A percentile compares a stretch with the other conserved stretches of the same genome.
Conservation (phyloP, 2,797 vertebrate genomes). For the Clarias platycephalus region DNA sequence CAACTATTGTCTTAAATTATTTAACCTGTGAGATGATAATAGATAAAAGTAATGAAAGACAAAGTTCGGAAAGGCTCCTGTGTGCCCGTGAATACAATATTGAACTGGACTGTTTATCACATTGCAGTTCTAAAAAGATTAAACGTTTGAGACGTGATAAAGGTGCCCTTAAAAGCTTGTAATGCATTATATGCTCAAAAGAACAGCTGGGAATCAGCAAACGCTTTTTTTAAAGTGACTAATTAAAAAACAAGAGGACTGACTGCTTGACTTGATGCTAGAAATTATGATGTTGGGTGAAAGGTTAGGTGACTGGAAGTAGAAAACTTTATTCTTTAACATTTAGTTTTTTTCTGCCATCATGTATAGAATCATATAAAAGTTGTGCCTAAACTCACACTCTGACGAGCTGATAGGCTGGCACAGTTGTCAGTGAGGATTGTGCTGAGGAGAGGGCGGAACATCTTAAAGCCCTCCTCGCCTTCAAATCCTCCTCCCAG, state of each 20-base stretch:
- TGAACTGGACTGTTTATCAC: background rate
- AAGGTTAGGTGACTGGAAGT: no score
- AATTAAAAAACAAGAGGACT: background rate
- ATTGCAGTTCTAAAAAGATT: background rate
- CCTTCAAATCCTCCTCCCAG: conserved; percentile 84
- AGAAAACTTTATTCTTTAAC: background rate
- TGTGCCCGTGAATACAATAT: background rate
- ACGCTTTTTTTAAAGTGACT: background rate
- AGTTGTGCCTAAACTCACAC: conserved; percentile 75
- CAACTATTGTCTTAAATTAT: background rate
- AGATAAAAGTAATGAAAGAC: background rate
- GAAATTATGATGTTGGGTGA: background rate
- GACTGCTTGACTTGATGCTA: background rate
- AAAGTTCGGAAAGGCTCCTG: background rate
- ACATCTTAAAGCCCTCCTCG: conserved; percentile 83
- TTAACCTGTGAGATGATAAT: background rate
- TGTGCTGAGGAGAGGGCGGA: conserved; percentile 80
- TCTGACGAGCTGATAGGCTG: conserved; percentile 82
- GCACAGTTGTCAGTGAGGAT: conserved; percentile 81
- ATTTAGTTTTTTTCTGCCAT: background rate
- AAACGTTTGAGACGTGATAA: background rate
- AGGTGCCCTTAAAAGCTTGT: background rate
- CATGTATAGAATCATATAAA: background rate
- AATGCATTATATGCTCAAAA: background rate
- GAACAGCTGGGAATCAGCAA: background rate